These are phyloP conservation scores for Orthosia gracilis DNA, from an alignment of 2,888 invertebrate species.

Conservation along the genomic window DNA sequence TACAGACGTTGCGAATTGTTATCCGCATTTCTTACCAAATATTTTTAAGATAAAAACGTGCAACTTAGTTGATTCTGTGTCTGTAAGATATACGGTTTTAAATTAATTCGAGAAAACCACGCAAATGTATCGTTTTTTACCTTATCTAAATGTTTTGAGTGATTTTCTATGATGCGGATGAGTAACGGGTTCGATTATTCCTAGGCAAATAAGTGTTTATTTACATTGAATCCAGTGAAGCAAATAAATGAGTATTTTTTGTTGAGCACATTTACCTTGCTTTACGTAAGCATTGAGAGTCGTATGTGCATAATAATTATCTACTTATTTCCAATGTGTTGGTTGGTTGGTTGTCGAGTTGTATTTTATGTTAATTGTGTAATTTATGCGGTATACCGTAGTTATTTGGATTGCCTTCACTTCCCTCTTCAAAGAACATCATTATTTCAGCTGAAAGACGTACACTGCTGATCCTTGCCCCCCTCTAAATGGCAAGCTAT, in stretches of 20 bases:
- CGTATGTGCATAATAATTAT: conserved; percentile 5
- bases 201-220: neutral
- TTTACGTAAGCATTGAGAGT: conserved; percentile 29
- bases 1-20: neutral
- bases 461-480: too few relatives aligned
- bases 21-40: conserved; percentile 19
- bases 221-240: conserved; percentile 9
- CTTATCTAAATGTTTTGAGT: neutral
- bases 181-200: conserved; percentile 40
- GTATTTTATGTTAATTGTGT: too few relatives aligned
- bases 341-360: conserved; percentile 16
- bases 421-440: too few relatives aligned
- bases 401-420: too few relatives aligned
- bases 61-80: neutral
- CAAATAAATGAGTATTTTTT: conserved; percentile 17
- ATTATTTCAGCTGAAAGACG: too few relatives aligned
- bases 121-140: neutral
- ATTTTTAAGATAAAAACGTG: conserved; percentile 2
- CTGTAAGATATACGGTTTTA: neutral
- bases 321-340: conserved; percentile 6
- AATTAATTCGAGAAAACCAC: neutral
- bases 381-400: too few relatives aligned
- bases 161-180: neutral
- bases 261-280: neutral
- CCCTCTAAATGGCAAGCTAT: too few relatives aligned